These are phyloP conservation scores for Fregetta grallaria DNA, from an alignment of 2,113 vertebrate genomes.

Conservation along the genomic window DNA sequence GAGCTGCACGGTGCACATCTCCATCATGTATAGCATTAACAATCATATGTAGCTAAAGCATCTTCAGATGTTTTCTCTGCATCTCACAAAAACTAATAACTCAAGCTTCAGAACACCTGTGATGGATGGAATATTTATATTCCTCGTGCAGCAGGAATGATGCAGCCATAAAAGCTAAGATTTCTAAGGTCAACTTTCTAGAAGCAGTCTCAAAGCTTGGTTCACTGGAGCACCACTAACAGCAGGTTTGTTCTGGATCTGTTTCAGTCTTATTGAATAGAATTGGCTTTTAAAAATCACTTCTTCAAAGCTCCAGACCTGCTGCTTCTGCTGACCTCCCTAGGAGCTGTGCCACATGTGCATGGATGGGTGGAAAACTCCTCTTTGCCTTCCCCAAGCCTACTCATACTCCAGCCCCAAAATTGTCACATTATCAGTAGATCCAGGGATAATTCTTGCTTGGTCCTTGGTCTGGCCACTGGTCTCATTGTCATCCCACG, in stretches of 20 bases:
- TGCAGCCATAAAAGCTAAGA: not conserved
- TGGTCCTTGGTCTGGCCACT: not conserved
- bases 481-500: not conserved
- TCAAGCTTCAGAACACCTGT: not conserved
- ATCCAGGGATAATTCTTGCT: not conserved
- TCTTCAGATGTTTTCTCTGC: not conserved
- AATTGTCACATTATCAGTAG: not conserved
- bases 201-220: not conserved
- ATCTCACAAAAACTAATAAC: not conserved
- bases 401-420: not conserved
- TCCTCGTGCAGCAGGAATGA: not conserved
- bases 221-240: not conserved
- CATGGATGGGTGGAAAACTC: not conserved
- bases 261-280: not conserved
- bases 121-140: not conserved
- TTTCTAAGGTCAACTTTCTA: not conserved
- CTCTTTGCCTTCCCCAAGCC: not conserved
- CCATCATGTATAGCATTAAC: not conserved
- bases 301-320: not conserved
- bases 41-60: not conserved
- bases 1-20: not conserved
- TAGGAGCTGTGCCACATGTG: not conserved
- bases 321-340: not conserved
- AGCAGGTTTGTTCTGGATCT: not conserved
- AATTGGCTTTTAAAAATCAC: not conserved